Base-by-base conservation (phyloP, 2,113 vertebrate genomes). In the Corydoras maculifer region DNA sequence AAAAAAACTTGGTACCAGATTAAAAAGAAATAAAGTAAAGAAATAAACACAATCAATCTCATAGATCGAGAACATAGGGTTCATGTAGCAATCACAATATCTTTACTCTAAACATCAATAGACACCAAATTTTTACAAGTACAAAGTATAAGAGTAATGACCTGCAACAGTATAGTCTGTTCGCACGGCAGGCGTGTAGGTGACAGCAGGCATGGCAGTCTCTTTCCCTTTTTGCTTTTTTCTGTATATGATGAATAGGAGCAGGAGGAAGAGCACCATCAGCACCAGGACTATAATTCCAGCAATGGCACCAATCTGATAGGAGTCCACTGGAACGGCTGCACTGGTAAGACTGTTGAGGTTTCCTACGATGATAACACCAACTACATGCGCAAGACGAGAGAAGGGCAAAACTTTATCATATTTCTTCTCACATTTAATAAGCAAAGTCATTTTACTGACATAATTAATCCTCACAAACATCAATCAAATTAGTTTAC, bases 221-320 rank as follows among this genome's bases (percentile, higher is more conserved):
- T 96, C 94, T 86, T 98, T 98, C 43, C 90, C 90, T 81, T 97
- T 98, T 82, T 95, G 95, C 78, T 94, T 98, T 29, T 94, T 95
- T 79, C 91, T 89, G 79, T 97, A 97, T 83, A 98, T 86, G 78
- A 98, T 81, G 86, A 99, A 95, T 69, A 99, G 83, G 0, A 91
- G 89, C 68, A 99, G 85, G 62, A 98, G 89, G 77, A 94, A 93
- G 70, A 99, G 89, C 61, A 97, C 89, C 61, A 97, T 88, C 7
- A 98, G 85, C 18, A 98, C 89, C 58, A 99, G 91, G 77, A 98
- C 82, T 29, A 94, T 85, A 83, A 99, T 94, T 67, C 95, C 96
- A 0, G 92, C 86, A 3, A 98, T 93, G 72, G 92, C 93, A 15
- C 94, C 93, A 5, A 98, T 95, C 89, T 97, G 94, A 84, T 98